phyloP scores from a whole-genome alignment of 2,888 invertebrate genomes.

The Limnephilus auricula region DNA sequence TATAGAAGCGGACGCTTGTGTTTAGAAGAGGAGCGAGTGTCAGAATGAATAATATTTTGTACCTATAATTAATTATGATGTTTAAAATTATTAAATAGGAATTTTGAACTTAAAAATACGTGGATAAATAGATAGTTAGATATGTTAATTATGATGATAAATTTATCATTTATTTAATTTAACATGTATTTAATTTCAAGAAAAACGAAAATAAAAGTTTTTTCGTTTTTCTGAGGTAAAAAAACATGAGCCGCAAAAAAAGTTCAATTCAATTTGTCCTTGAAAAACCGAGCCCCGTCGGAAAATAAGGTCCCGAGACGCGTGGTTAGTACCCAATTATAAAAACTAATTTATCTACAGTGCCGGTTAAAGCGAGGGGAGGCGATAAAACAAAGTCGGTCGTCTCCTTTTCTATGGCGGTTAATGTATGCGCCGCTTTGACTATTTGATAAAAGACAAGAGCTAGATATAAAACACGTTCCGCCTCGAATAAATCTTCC shows the following conservation, averaged over 20 bases:
- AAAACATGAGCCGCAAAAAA: background rate
- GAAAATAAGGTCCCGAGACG: slow-evolving; percentile 63
- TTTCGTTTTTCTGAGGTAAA: background rate
- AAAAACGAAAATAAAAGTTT: background rate
- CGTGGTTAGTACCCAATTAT: slow-evolving; percentile 63
- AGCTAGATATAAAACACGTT: slow-evolving; percentile 43
- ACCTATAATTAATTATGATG: too few relatives aligned
- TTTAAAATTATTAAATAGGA: too few relatives aligned
- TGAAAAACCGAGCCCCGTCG: slow-evolving; percentile 38
- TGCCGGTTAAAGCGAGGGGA: slow-evolving; percentile 23
- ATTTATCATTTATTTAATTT: too few relatives aligned
- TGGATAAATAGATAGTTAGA: too few relatives aligned
- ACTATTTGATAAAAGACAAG: slow-evolving; percentile 48
- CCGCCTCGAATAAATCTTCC: slow-evolving; percentile 29
- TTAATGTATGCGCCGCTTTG: slow-evolving; percentile 45
- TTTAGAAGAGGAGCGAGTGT: too few relatives aligned
- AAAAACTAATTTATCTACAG: slow-evolving; percentile 64
- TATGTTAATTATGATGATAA: too few relatives aligned
- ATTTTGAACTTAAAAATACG: too few relatives aligned
- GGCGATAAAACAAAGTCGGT: slow-evolving; percentile 48
- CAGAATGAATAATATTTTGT: too few relatives aligned
- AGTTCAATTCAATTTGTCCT: slow-evolving; percentile 34
- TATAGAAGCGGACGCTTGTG: too few relatives aligned
- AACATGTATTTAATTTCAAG: background rate
- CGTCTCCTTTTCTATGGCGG: slow-evolving; percentile 24